Conservation (phyloP, 2,113 vertebrate genomes). For the Saccopteryx leptura region DNA sequence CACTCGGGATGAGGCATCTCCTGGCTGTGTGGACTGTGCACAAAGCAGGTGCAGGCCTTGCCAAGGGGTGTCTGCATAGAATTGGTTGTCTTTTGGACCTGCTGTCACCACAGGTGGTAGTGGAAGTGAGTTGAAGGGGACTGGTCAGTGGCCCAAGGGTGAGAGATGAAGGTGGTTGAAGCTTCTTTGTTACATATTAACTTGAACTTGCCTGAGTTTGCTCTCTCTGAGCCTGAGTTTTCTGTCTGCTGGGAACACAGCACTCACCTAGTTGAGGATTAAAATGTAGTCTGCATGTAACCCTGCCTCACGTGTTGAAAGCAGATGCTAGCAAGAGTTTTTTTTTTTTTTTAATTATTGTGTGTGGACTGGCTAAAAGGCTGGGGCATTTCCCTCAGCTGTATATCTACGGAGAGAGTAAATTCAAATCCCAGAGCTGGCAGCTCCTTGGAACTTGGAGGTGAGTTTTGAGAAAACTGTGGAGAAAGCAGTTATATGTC, state of each 20-base stretch:
- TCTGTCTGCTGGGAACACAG: neutral
- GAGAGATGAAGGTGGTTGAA: neutral
- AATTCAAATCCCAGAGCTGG: constrained; percentile 51
- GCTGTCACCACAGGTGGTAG: neutral
- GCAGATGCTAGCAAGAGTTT: constrained; percentile 35
- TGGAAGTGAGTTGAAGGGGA: neutral
- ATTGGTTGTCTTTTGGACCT: neutral
- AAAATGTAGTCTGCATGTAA: neutral
- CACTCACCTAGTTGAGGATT: neutral
- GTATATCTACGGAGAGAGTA: neutral
- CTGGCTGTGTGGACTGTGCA: neutral
- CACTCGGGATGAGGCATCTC: neutral
- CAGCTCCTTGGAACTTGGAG: constrained; percentile 57
- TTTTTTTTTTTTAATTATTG: neutral
- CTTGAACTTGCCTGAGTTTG: neutral
- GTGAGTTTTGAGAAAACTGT: constrained; percentile 58
- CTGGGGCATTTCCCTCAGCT: neutral
- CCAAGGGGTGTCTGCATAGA: neutral
- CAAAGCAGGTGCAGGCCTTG: neutral
- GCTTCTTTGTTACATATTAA: constrained; percentile 7
- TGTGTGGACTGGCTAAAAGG: neutral
- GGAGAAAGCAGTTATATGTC: constrained; percentile 20
- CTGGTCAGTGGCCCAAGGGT: neutral
- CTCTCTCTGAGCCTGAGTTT: constrained; percentile 5
- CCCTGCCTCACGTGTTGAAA: neutral